phyloP scores from a whole-genome alignment of 2,797 vertebrate species.

The Remorina albescens region DNA sequence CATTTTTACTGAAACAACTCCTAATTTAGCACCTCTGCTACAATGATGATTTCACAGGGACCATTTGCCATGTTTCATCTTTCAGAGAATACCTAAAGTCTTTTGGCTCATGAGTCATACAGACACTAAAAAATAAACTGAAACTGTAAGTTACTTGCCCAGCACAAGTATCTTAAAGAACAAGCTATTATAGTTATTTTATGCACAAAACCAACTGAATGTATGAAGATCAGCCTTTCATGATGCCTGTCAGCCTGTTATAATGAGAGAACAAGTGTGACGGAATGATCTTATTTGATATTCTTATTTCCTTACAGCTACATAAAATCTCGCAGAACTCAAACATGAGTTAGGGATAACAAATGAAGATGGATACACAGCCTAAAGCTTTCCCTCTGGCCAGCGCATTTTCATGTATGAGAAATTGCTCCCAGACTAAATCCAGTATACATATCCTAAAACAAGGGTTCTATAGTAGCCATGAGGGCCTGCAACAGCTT shows the following conservation, averaged over 20 bases:
- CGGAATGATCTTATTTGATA: constrained; percentile 48
- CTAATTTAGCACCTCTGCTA: constrained; percentile 18
- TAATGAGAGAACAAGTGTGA: constrained; percentile 17
- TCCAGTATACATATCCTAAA: constrained; percentile 50
- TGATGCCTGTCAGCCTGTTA: constrained; percentile 10
- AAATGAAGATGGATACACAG: constrained; percentile 58
- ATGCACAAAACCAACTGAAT: constrained; percentile 9
- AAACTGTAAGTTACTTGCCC: neutral
- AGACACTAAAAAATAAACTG: constrained; percentile 9
- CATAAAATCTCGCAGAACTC: constrained; percentile 24
- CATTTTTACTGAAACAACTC: constrained; percentile 26
- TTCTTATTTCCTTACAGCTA: constrained; percentile 45
- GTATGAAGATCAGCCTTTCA: constrained; percentile 17
- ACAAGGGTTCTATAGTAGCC: constrained; percentile 38
- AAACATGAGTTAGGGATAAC: constrained; percentile 47
- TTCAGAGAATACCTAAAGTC: constrained; percentile 22
- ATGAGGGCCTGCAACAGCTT: constrained; percentile 32
- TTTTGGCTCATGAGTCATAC: constrained; percentile 7
- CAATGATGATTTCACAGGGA: constrained; percentile 20
- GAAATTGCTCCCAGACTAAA: constrained; percentile 54
- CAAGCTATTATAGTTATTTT: constrained; percentile 7
- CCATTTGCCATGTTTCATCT: constrained; percentile 22
- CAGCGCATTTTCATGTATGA: constrained; percentile 53
- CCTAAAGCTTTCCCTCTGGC: constrained; percentile 63
- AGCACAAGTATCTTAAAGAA: neutral